Conservation (phyloP, 2,113 vertebrate genomes). For the Pollimyrus isidori region DNA sequence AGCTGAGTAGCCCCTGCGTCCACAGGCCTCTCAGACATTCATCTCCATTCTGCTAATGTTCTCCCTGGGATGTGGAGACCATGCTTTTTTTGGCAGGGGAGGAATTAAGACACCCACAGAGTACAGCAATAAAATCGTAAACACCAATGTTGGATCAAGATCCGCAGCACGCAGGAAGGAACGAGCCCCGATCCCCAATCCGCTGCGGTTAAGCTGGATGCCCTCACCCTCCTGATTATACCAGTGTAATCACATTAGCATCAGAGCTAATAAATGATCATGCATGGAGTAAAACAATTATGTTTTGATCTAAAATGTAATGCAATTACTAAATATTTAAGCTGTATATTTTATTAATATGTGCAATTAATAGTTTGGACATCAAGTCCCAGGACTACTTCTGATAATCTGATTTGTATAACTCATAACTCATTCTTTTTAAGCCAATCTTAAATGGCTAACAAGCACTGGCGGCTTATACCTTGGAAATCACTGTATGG, state of each 20-base stretch:
- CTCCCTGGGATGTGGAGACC: background rate
- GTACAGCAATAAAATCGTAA: background rate
- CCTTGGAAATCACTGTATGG: too few species aligned
- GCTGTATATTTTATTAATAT: background rate
- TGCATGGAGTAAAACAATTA: background rate
- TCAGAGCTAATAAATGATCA: background rate
- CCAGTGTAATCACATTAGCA: background rate
- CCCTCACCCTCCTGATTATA: background rate
- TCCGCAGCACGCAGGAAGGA: background rate
- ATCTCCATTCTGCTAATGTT: slow-evolving; percentile 2
- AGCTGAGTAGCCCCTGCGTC: background rate
- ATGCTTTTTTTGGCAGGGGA: background rate
- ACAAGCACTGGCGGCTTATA: background rate
- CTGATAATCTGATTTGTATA: background rate
- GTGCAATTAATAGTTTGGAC: background rate
- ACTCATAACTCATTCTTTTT: background rate
- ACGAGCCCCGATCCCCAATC: background rate
- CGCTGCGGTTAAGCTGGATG: background rate
- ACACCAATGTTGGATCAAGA: background rate
- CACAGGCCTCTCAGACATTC: background rate
- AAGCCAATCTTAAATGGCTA: background rate
- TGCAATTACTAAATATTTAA: background rate
- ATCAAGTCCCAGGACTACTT: background rate
- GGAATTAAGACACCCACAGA: background rate
- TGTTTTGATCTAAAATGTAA: background rate